Evolutionary conservation across 2,888 invertebrate genomes (phyloP), one percentile per base, ranked within the genome.

Genomic region (Matsumyia berberina): DNA sequence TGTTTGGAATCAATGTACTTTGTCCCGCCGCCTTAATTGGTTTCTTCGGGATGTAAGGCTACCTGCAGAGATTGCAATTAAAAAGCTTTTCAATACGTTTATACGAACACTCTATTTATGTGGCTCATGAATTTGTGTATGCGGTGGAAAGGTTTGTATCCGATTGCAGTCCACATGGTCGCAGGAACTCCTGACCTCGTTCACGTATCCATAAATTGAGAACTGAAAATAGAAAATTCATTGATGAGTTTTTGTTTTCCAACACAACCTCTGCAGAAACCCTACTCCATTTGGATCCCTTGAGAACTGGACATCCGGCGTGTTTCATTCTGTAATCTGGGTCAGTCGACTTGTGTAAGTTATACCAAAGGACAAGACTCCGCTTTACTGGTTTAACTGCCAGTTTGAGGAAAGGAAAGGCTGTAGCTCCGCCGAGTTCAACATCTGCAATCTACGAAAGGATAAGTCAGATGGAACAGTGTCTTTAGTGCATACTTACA

Each of bases 281-380:
- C 4, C 90, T 92, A 96, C 97, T 97, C 98, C 98, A 98, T 93
- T 98, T 98, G 29, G 96, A 96, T 58, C 98, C 98, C 7, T 96
- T 94, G 15, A 98, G 93, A 44, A 98, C 98, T 1, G 98, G 98
- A 91, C 98, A 98, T 55, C 97, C 98, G 4, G 97, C 98, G 92
- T 98, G 98, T 78, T 97, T 92, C 0, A 98, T 98, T 86, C 95
- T 93, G 86, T 94, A 93, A 92, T 98, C 96, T 0, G 98, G 98
- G 87, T 97, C 96, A 0, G 98, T 98, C 87, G 95, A 96, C 81
- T 91, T 90, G 87, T 91, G 90, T 35, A 94, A 89, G 88, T 94
- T 94, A 88, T 93, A 93, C 94, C 94, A 94, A 89, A 94, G 94
- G 31, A 93, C 93, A 57, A 93, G 93, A 46, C 93, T 89, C 49